Base-by-base conservation (phyloP, 2,113 vertebrate genomes). In the Gymnobelideus leadbeateri region DNA sequence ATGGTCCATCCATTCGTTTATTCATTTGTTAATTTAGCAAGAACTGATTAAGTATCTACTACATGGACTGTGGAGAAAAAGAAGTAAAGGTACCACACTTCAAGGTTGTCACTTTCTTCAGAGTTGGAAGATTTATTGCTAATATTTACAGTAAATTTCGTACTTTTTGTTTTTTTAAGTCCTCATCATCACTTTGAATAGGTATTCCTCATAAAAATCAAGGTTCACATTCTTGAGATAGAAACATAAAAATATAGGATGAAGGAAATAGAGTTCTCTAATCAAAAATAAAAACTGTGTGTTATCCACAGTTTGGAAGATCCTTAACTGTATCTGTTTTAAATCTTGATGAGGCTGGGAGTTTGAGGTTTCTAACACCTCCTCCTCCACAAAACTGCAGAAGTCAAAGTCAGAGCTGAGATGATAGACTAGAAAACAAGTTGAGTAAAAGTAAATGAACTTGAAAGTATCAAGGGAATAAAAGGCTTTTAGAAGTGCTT, bases 101-200 rank as follows among this genome's bases (percentile, higher is more conserved):
- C 91, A 94, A 47, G 26, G 3, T 10, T n/a, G 19, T 46, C 26
- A 47, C 61, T 8, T 89, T 93, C 16, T 95, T 19, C 52, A 68
- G 94, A 96, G n/a, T 37, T 92, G 19, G n/a, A 93, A 51, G 47
- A 4, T 51, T 91, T 93, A 55, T 91, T 91, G 11, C 8, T 94
- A 51, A 52, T 92, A 91, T 52, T 90, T 92, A 92, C 8, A 43
- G 49, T 55, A 6, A 28, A 47, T 51, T 53, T 89, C 37, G 91
- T 92, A 84, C 91, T 91, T 95, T 50, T 53, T 91, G 77, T 89
- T 94, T 51, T 46, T 94, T 51, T 57, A 93, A 91, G 91, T 54
- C 95, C 92, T 51, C 89, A 25, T 11, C 89, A 94, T 89, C 19
- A 92, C 91, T 91, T 54, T 54, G 61, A 94, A 10, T 91, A 50